Evolutionary conservation across 2,888 invertebrate species (phyloP), one percentile per base, ranked within the genome.

Genomic region (Meghimatium bilineatum): DNA sequence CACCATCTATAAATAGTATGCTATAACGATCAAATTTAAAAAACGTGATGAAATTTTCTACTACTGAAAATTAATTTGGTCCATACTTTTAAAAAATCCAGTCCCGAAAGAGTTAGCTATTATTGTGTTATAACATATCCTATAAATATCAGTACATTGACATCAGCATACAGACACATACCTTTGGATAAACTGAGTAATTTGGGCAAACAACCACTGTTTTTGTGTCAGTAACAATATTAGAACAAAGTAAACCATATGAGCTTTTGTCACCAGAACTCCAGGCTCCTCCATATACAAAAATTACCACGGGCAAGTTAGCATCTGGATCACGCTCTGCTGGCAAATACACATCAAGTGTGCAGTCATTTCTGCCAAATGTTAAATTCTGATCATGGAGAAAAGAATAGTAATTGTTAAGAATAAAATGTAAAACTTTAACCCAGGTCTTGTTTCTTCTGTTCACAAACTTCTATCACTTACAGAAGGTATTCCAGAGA

Each of bases 281-380:
- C 93, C 93, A 93, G 0, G 91, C 87, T 17, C 92, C 93, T 23
- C 93, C 93, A 88, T 91, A 92, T 26, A 92, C 85, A 89, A 92
- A 93, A 38, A 93, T 87, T 14, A 93, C 89, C 66, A 93, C 91
- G 29, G 92, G 91, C 49, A 69, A 12, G 38, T 79, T 86, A 5
- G 63, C 32, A 3, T 34, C 49, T 10, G 82, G 75, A 20, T 83
- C 69, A 36, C 49, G 79, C 12, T 56, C 38, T 10, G 36, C 34
- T 17, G 92, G 91, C n/a, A 90, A 85, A 84, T 93, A 91, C 26
- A 93, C 77, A 83, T 92, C 92, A 36, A 93, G 76, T 10, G 85
- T 88, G 81, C 90, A 89, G 38, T 90, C 89, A 87, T 91, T 91
- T 74, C 90, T 87, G 10, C 93, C 92, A 90, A 88, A 93, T 26